phyloP scores from a whole-genome alignment of 2,797 vertebrate species.

The Lepilemur ruficaudatus region DNA sequence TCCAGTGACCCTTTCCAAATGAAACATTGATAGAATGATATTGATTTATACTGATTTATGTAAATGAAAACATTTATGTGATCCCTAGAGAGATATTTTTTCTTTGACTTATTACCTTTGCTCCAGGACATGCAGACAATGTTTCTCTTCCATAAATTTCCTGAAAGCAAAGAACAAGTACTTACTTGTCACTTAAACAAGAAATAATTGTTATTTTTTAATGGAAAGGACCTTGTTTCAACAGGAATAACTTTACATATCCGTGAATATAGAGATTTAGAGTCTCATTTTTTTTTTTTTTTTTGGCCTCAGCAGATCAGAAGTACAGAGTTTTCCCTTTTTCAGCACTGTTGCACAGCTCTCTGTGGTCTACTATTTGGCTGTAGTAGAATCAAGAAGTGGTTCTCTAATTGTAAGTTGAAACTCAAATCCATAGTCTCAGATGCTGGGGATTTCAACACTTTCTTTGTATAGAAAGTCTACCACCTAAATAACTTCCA shows the following conservation, averaged over 20 bases:
- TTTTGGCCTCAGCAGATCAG: background rate
- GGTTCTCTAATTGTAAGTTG: background rate
- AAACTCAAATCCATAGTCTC: background rate
- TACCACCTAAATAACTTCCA: background rate
- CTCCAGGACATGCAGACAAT: background rate
- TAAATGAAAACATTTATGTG: background rate
- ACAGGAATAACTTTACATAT: background rate
- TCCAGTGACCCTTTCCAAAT: constrained; percentile 18
- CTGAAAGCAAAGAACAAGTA: constrained; percentile 12
- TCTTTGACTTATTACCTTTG: background rate
- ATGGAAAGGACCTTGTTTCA: background rate
- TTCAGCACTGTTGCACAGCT: background rate
- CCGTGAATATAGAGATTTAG: background rate
- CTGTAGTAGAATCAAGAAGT: background rate
- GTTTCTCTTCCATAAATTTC: background rate
- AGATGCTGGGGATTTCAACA: background rate
- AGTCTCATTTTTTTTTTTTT: background rate
- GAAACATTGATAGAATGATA: constrained; percentile 30
- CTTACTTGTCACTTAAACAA: background rate
- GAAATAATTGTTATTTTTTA: background rate
- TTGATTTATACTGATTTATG: constrained; percentile 47
- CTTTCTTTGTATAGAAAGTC: background rate
- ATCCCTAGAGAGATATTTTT: background rate
- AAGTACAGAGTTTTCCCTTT: background rate
- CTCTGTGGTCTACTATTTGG: background rate